Base-by-base conservation (phyloP, 2,888 invertebrate species). In the Ichneumon xanthorius region DNA sequence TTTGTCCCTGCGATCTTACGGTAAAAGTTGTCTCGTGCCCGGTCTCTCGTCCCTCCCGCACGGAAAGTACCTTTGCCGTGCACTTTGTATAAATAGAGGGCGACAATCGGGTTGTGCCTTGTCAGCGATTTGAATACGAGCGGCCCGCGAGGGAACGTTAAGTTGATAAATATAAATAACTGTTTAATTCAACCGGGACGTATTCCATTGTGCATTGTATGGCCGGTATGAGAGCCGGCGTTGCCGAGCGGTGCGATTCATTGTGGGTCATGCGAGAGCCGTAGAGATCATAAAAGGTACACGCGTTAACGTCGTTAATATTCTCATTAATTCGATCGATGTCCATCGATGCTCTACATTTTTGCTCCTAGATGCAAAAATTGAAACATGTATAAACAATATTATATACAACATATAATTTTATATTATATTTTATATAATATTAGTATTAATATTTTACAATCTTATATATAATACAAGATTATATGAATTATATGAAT, bases 161-260 rank as follows among this genome's bases (percentile, higher is more conserved):
- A 82, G 81, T 87, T 87, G 88, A 87, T 89, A 88, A 88, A 88
- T 81, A 85, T 90, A 89, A 90, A 88, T 88, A 89, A 88, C 88
- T 89, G 88, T 88, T 89, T 88, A 89, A 89, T 90, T 87, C 88
- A 88, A 86, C 84, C 75, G 40, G 81, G 61, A 58, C 77, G 26
- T 85, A 87, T 88, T 86, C 89, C 87, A 88, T 89, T 89, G 89
- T 90, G 85, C 89, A 89, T 89, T 89, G 89, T 87, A 79, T 76
- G 55, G 65, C 50, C 77, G 71, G 63, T 61, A 37, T 63, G 68
- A 76, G 75, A 80, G 71, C 67, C 55, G 75, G 48, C 68, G 67
- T 50, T 33, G 37, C 53, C 50, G 67, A 58, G 58, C 48, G 22
- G 58, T 37, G 70, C 58, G 70, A 77, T 78, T 77, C 77, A 70